phyloP scores from a whole-genome alignment of 2,888 invertebrate species.

The Caenorhabditis sp. region DNA sequence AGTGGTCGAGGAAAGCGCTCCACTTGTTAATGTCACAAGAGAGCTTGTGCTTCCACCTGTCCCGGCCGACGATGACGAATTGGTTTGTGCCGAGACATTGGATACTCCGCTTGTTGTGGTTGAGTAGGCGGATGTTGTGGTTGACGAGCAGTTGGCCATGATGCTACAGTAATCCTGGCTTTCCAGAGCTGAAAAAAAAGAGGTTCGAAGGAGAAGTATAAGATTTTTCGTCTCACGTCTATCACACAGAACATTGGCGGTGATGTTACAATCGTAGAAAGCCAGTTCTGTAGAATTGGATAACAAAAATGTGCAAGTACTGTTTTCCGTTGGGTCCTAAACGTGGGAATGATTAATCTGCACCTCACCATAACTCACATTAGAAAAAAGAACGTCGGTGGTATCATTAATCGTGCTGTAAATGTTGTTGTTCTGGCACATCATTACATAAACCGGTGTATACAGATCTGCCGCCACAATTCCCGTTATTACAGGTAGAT shows the following conservation, averaged over 20 bases:
- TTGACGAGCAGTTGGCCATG: slow-evolving; percentile 62
- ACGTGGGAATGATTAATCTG: not conserved
- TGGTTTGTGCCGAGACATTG: slow-evolving; percentile 4
- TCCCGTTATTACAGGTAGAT: slow-evolving; percentile 68
- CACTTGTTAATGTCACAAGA: slow-evolving; percentile 15
- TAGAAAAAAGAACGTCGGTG: not conserved
- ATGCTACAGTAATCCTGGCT: slow-evolving; percentile 66
- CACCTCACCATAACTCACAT: too few relatives aligned
- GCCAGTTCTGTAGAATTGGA: slow-evolving; percentile 53
- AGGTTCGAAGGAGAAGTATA: not conserved
- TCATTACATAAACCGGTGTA: slow-evolving; percentile 55
- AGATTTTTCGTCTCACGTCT: slow-evolving; percentile 57
- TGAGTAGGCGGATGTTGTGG: slow-evolving; percentile 27
- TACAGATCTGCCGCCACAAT: slow-evolving; percentile 52
- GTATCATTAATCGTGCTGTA: slow-evolving; percentile 14
- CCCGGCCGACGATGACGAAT: slow-evolving; percentile 8
- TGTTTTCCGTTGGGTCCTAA: slow-evolving; percentile 28
- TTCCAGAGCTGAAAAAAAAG: slow-evolving; percentile 63
- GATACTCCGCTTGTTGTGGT: not conserved
- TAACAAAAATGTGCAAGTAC: slow-evolving; percentile 62
- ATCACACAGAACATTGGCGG: slow-evolving; percentile 66
- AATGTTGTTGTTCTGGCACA: slow-evolving; percentile 68
- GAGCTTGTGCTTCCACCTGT: slow-evolving; percentile 31
- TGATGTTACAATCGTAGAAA: slow-evolving; percentile 59
- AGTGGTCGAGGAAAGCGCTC: not conserved